Evolutionary conservation across 2,797 vertebrate genomes (phyloP), one percentile per base, ranked within the genome.

Genomic region (Paratrypauchen microcephalus): DNA sequence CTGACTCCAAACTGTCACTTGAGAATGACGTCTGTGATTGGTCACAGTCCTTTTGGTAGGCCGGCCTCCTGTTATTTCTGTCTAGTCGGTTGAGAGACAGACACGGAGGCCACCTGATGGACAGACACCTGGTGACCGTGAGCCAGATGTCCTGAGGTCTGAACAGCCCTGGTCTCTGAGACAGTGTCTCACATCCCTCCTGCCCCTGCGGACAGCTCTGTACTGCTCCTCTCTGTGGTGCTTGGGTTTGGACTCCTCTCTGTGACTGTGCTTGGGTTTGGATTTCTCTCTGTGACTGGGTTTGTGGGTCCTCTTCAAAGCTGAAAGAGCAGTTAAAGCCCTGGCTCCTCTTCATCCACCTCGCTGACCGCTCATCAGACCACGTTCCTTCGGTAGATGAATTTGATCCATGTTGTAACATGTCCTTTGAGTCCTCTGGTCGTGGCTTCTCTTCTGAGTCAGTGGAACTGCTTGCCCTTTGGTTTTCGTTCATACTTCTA

Each of bases 81-180:
- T 65, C 63, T 26, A 65, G 83, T 73, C 86, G 78, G 78, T 58
- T 86, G 69, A 89, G 66, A 39, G 89, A 86, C 64, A 89, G 69
- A 68, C 88, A 87, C 6, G 81, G 80, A 57, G 83, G 86, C 91
- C 90, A 92, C 24, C 77, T 79, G 26, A 90, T 69, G 52, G 87
- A 77, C 47, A 92, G 86, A 45, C 91, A 92, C 58, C 83, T 82
- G 0, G 81, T 87, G 84, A 92, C 64, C 12, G 90, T 76, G 47
- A 87, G 69, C 90, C 89, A 91, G 19, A 92, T 58, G 3, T 73
- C 74, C 21, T 88, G 87, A 74, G 90, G 88, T 73, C 84, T 86
- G 73, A 88, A 85, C 6, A 82, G 32, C 11, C 74, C 68, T 6
- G 73, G 74, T 63, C 79, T 70, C 24, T 50, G 55, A 39, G 72